Evolutionary conservation across 1,140 invertebrate genomes (phyloP), one percentile per base, ranked within the genome.

Genomic region (Temnothorax nylanderi): DNA sequence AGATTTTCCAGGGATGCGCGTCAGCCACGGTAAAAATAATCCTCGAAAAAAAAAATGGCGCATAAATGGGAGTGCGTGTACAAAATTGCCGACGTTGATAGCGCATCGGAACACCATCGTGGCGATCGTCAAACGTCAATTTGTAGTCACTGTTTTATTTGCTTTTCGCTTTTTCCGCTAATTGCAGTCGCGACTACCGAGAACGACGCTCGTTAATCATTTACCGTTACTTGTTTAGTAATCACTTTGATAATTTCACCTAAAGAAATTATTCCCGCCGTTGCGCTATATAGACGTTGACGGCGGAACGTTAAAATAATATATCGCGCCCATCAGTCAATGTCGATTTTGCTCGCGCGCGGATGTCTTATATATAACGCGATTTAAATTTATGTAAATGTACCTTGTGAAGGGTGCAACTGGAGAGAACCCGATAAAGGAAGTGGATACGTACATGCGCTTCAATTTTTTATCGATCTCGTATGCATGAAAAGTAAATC

Each of bases 381-480:
- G 85, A 91, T 91, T 86, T 78, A 90, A 90, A 90, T 90, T 90
- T 88, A 90, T 90, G 89, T 72, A 85, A 82, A 90, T 88, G 62
- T 85, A 87, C 56, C 60, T 85, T 58, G 47, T 51, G 71, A 76
- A 85, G 81, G 58, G 81, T 85, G 86, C 65, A 75, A 87, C 86
- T 74, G 86, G 69, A 87, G 80, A 87, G 80, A 82, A 87, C 69
- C 67, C 80, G 80, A 85, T 85, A 75, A 87, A 87, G 86, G 71
- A 84, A 84, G 86, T 85, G 49, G 67, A 72, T 74, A 84, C 32
- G 67, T 69, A 87, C 56, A 74, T 84, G 71, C 69, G 71, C 78
- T 82, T 90, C 87, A 85, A 90, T 88, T 90, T 88, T 88, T 82
- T 89, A 90, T 90, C 87, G 87, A 90, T 90, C 89, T 86, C 71